Evolutionary conservation across 1,140 invertebrate species (phyloP), one percentile per base, ranked within the genome.

Genomic region (Papilio aristodemus): DNA sequence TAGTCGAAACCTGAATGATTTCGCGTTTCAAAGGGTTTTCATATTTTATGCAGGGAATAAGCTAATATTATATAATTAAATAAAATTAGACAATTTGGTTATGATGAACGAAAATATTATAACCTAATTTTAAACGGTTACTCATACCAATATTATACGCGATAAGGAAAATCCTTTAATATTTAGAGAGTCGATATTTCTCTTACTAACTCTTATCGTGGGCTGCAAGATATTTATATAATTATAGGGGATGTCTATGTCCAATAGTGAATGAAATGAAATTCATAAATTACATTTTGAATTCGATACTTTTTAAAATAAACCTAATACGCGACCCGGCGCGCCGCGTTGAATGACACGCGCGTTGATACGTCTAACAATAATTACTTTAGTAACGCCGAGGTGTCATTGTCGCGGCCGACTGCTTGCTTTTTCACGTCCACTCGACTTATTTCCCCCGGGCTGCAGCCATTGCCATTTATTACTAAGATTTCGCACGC

Each of bases 361-460:
- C 58, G 19, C 76, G 83, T 74, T 82, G 76, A 78, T 83, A 76
- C 78, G 79, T 86, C 83, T 88, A 85, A 88, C 76, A 80, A 86
- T 88, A 88, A 88, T 86, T 85, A 88, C 82, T 83, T 87, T 86
- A 87, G 81, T 85, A 80, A 78, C 77, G 78, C 76, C 79, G 43
- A 83, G 80, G 78, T 80, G 77, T 85, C 78, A 85, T 85, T 81
- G 76, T 81, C 77, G 77, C 80, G 76, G 79, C 79, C 80, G 77
- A 71, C 77, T 78, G 78, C 76, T 84, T 84, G 81, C 77, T 76
- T 83, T 83, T 81, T 81, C 72, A 78, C 74, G 82, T 79, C 76
- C 85, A 86, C 84, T 89, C 81, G 83, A 85, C 84, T 87, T 86
- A 89, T 89, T 89, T 89, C 86, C 86, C 86, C 25, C 11, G 86